Evolutionary conservation across 2,797 vertebrate species (phyloP).

Genomic region (Muscicapa striata): DNA sequence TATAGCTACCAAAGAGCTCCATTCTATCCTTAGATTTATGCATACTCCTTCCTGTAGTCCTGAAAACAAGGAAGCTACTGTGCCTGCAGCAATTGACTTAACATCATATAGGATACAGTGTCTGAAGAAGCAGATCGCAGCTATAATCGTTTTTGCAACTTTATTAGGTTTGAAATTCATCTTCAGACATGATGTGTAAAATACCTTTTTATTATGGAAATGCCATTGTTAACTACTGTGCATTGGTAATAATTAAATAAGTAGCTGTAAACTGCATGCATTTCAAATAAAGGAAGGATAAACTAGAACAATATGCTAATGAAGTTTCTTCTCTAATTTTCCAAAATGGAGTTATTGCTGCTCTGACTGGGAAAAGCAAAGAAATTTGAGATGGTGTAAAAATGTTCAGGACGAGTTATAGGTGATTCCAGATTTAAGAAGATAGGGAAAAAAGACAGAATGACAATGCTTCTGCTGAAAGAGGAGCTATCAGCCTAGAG

Average conservation of each 20-base stretch:
- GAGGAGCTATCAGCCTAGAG: not conserved
- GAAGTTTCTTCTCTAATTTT: not conserved
- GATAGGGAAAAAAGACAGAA: not conserved
- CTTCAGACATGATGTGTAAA: not conserved
- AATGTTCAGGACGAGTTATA: rapidly evolving
- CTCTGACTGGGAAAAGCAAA: not conserved
- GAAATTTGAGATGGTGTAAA: not conserved
- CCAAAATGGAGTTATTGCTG: not conserved
- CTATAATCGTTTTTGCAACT: not conserved
- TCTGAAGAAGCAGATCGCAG: not conserved
- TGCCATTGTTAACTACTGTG: not conserved
- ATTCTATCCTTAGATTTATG: not conserved
- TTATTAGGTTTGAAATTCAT: not conserved
- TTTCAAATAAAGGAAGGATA: not conserved
- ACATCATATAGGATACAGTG: not conserved
- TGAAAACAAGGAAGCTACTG: not conserved
- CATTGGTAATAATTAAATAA: not conserved
- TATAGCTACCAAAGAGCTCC: not conserved
- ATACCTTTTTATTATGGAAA: not conserved
- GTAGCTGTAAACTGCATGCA: not conserved
- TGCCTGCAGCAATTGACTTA: not conserved
- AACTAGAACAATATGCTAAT: not conserved
- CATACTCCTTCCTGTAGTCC: not conserved
- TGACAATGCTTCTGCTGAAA: not conserved
- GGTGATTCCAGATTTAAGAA: not conserved